Evolutionary conservation across 2,113 vertebrate species (phyloP).

Genomic region (Speoplatyrhinus poulsoni): DNA sequence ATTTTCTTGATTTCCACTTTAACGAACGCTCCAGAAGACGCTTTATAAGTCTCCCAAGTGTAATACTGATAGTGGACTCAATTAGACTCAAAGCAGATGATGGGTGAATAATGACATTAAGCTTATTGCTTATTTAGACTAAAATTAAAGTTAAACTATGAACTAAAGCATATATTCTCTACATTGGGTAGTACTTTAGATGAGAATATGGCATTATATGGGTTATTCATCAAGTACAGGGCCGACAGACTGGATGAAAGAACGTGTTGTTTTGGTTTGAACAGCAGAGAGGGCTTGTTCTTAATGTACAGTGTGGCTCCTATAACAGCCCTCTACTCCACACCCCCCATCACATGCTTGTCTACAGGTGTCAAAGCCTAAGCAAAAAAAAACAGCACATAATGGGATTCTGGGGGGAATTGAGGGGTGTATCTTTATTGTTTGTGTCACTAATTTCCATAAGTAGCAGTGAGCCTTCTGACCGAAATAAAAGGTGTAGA

Average conservation of each 20-base stretch:
- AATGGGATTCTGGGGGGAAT: no score
- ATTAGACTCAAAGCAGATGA: slow-evolving; percentile 36
- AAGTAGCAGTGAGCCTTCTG: no score
- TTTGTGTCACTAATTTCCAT: not conserved
- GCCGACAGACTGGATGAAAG: no score
- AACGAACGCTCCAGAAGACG: slow-evolving; percentile 2
- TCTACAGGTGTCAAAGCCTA: no score
- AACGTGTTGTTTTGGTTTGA: no score
- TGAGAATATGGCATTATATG: not conserved
- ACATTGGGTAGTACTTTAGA: not conserved
- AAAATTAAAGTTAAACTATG: not conserved
- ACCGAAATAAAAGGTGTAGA: not conserved
- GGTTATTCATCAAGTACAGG: not conserved
- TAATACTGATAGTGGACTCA: slow-evolving; percentile 24
- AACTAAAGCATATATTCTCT: not conserved
- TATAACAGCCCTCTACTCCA: no score
- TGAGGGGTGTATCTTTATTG: no score
- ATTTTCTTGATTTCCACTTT: slow-evolving; percentile 4
- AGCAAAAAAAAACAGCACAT: no score
- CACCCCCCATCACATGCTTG: no score
- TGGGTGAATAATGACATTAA: slow-evolving; percentile 18
- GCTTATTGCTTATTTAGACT: not conserved
- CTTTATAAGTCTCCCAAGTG: slow-evolving; percentile 4
- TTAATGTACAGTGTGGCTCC: no score
- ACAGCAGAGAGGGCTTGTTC: no score